These are phyloP conservation scores for Aleadryas rufinucha DNA, from an alignment of 2,113 vertebrate species.

Conservation along the genomic window DNA sequence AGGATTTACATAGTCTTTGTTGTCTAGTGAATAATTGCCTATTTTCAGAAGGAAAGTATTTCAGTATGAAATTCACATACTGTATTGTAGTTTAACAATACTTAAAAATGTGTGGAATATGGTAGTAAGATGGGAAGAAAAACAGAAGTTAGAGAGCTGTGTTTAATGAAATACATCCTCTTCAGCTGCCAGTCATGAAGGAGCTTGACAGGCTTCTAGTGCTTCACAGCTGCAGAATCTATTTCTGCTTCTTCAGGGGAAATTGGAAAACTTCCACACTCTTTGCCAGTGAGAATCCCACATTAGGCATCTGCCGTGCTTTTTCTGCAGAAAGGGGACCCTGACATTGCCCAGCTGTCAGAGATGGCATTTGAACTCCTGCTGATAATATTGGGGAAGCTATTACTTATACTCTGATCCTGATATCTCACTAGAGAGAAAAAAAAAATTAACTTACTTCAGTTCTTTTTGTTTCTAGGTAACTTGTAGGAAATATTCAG, in stretches of 20 bases:
- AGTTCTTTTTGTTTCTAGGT: background rate
- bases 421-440: background rate
- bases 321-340: slow-evolving; percentile 1
- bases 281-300: background rate
- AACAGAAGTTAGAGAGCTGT: background rate
- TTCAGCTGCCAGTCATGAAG: slow-evolving; percentile 41
- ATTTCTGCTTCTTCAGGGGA: slow-evolving; percentile 40
- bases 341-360: slow-evolving; percentile 25
- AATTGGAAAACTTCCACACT: slow-evolving; percentile 41
- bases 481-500: background rate
- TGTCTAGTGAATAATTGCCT: background rate
- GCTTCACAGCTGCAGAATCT: slow-evolving; percentile 25
- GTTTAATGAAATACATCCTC: slow-evolving; percentile 2
- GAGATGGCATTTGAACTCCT: slow-evolving; percentile 21
- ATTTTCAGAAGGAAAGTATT: background rate
- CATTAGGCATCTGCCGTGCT: background rate
- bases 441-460: background rate
- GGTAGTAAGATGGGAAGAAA: background rate
- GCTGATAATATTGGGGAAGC: background rate
- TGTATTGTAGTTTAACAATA: background rate
- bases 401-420: background rate
- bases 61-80: background rate
- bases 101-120: background rate
- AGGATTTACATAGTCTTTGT: background rate
- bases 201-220: slow-evolving; percentile 18